phyloP scores from a whole-genome alignment of 2,888 invertebrate genomes.

The Parascotia fuliginaria region DNA sequence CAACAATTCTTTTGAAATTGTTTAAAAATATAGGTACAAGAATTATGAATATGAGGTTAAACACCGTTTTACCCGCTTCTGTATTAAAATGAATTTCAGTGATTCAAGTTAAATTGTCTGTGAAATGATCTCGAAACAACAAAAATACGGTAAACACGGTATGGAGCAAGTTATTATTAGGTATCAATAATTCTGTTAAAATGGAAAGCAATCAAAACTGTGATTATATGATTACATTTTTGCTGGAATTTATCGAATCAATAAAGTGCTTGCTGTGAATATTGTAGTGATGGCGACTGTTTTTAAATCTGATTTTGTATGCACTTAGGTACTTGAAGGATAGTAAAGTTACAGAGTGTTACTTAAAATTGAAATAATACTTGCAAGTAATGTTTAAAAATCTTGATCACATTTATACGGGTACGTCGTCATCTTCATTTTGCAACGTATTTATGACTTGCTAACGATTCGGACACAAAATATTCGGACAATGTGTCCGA shows the following conservation, averaged over 20 bases:
- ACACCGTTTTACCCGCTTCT: slow-evolving; percentile 61
- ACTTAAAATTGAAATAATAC: too few species aligned
- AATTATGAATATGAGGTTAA: slow-evolving; percentile 71
- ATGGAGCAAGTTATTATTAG: slow-evolving; percentile 21
- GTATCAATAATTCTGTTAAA: slow-evolving; percentile 35
- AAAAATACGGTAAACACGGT: slow-evolving; percentile 39
- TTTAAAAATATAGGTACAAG: slow-evolving; percentile 65
- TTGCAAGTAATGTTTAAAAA: too few species aligned
- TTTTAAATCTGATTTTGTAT: slow-evolving; percentile 22
- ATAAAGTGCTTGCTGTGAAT: slow-evolving; percentile 31
- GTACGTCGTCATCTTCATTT: too few species aligned
- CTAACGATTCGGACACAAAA: too few species aligned
- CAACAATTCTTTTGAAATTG: slow-evolving; percentile 59
- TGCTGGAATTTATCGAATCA: slow-evolving; percentile 28
- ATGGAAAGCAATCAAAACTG: slow-evolving; percentile 37
- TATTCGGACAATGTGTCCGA: too few species aligned
- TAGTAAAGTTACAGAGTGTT: too few species aligned
- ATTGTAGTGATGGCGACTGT: slow-evolving; percentile 19
- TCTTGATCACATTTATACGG: too few species aligned
- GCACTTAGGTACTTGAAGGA: slow-evolving; percentile 13
- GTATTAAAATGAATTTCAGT: slow-evolving; percentile 61
- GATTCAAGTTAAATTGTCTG: slow-evolving; percentile 70
- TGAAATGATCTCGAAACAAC: slow-evolving; percentile 60
- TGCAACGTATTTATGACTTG: too few species aligned
- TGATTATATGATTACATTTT: slow-evolving; percentile 26